These are phyloP conservation scores for Sorex araneus DNA, from an alignment of 2,113 vertebrate species.

Conservation along the genomic window DNA sequence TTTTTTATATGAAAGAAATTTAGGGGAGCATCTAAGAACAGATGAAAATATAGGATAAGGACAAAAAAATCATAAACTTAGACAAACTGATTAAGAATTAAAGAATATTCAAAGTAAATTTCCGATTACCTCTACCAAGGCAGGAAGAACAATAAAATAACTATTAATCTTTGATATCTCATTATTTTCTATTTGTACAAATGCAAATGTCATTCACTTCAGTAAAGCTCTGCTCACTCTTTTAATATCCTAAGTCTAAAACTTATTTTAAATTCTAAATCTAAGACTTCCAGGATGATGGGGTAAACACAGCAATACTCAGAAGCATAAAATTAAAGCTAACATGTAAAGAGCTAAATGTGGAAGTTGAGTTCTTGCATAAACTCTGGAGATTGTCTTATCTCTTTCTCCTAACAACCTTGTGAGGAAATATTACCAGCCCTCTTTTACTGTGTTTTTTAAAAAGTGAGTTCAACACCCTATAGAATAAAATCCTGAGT, in stretches of 20 bases:
- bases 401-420: slow-evolving; percentile 37
- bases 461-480: slow-evolving; percentile 45
- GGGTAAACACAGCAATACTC: slow-evolving; percentile 23
- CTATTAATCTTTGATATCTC: slow-evolving; percentile 19
- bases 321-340: slow-evolving; percentile 33
- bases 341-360: neutral
- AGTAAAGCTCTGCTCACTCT: neutral
- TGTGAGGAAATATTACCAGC: slow-evolving; percentile 51
- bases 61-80: slow-evolving; percentile 76
- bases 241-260: slow-evolving; percentile 45
- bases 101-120: slow-evolving; percentile 56
- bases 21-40: slow-evolving; percentile 42
- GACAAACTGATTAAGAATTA: slow-evolving; percentile 56
- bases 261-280: slow-evolving; percentile 15
- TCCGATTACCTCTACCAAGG: slow-evolving; percentile 34
- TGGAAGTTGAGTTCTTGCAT: neutral
- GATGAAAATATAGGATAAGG: slow-evolving; percentile 60
- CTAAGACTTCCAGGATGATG: neutral
- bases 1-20: slow-evolving; percentile 70
- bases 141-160: slow-evolving; percentile 1
- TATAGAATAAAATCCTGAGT: slow-evolving; percentile 49
- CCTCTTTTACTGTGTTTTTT: slow-evolving; percentile 52
- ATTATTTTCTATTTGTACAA: slow-evolving; percentile 34
- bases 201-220: slow-evolving; percentile 38
- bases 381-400: neutral